Conservation (phyloP, 2,113 vertebrate genomes). For the Panthera tigris region DNA sequence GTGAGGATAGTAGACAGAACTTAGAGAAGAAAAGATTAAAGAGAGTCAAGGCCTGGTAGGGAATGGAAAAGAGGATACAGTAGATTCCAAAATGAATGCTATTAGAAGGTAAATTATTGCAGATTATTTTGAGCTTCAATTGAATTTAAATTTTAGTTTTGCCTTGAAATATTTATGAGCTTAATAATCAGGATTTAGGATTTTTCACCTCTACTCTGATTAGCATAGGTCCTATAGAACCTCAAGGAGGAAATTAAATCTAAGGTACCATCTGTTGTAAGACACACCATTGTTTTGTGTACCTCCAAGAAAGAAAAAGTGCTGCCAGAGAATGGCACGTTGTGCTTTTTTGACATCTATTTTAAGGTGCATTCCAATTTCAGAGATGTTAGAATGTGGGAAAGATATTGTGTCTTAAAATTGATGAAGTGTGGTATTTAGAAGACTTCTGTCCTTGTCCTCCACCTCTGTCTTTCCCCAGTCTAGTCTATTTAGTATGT, state of each 20-base stretch:
- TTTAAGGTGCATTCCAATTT: constrained; percentile 26
- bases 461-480: background rate
- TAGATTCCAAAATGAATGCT: background rate
- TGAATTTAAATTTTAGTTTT: constrained; percentile 38
- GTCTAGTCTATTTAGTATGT: background rate
- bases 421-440: background rate
- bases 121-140: background rate
- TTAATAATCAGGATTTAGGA: background rate
- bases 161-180: constrained; percentile 10
- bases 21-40: background rate
- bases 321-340: background rate
- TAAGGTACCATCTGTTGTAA: background rate
- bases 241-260: background rate
- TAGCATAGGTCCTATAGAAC: background rate
- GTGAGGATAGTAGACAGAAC: background rate
- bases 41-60: background rate
- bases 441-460: background rate
- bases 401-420: background rate
- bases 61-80: background rate
- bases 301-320: constrained; percentile 26
- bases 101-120: background rate
- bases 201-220: background rate
- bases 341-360: background rate
- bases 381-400: background rate
- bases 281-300: background rate